phyloP scores from a whole-genome alignment of 2,888 invertebrate genomes.

The Plebejus anna region DNA sequence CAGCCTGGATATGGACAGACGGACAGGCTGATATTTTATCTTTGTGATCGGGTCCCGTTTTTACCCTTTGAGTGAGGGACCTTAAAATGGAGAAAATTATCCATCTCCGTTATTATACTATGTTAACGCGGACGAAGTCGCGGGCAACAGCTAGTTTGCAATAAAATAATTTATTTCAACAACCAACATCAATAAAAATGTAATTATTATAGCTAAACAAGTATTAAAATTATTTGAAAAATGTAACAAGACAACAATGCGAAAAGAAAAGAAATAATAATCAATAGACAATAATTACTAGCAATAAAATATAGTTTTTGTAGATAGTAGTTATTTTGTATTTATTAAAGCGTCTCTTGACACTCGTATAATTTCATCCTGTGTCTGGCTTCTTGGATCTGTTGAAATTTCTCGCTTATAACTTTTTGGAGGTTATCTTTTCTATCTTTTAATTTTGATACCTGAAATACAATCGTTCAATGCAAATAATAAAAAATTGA shows the following conservation, averaged over 20 bases:
- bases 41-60: too few relatives aligned
- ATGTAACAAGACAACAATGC: not conserved
- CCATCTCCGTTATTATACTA: too few relatives aligned
- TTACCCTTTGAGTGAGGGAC: too few relatives aligned
- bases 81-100: too few relatives aligned
- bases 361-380: conserved; percentile 43
- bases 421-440: conserved; percentile 51
- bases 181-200: not conserved
- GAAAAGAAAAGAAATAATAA: not conserved
- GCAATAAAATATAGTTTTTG: not conserved
- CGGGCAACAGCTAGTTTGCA: not conserved
- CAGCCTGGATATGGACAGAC: too few relatives aligned
- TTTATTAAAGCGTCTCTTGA: conserved; percentile 17
- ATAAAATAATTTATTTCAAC: not conserved
- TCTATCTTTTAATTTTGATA: conserved; percentile 50
- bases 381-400: conserved; percentile 54
- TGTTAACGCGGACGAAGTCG: too few relatives aligned
- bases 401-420: conserved; percentile 46
- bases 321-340: too few relatives aligned
- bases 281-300: not conserved
- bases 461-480: conserved; percentile 42
- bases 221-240: not conserved
- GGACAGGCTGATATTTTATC: too few relatives aligned
- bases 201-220: not conserved
- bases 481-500: too few relatives aligned